Percentiles rank a stretch among this genome's conserved stretches.
phyloP scores from a whole-genome alignment of 2,797 vertebrate species.

The Naso thynnoides region DNA sequence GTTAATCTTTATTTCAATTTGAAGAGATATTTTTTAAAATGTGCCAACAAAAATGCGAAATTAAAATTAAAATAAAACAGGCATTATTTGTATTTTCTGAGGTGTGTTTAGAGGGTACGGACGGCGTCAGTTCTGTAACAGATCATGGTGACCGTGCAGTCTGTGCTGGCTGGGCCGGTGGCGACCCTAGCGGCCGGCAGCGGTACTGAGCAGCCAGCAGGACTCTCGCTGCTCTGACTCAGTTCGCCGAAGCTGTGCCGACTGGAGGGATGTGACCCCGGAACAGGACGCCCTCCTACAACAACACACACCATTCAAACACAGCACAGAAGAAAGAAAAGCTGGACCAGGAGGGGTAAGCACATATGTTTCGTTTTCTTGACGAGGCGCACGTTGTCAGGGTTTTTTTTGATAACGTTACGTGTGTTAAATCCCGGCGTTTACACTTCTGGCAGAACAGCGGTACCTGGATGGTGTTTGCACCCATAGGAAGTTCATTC shows the following conservation, averaged over 20 bases:
- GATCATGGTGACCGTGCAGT: not conserved
- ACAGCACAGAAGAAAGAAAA: conserved; percentile 83
- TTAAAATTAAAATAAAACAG: no score
- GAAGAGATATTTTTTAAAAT: no score
- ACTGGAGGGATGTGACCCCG: conserved; percentile 91
- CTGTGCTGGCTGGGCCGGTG: not conserved
- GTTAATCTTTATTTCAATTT: no score
- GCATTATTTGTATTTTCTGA: not conserved
- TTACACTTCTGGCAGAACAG: conserved; percentile 57
- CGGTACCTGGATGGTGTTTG: conserved; percentile 82
- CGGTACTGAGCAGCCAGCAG: conserved; percentile 58
- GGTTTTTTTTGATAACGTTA: conserved; percentile 1
- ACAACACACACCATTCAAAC: conserved; percentile 87
- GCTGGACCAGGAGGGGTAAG: conserved; percentile 90
- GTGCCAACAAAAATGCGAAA: not conserved
- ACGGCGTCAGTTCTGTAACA: not conserved
- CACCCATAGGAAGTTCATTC: conserved; percentile 86
- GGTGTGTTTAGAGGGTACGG: not conserved
- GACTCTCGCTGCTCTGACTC: conserved; percentile 70
- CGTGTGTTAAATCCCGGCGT: conserved; percentile 47
- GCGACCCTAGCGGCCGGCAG: conserved; percentile 60
- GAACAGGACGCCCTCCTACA: conserved; percentile 88
- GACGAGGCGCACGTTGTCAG: conserved; percentile 8
- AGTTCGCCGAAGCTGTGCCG: conserved; percentile 77
- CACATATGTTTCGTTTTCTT: conserved; percentile 16